Evolutionary conservation across 2,113 vertebrate genomes (phyloP), one percentile per base, ranked within the genome.

Genomic region (Callipepla californica): DNA sequence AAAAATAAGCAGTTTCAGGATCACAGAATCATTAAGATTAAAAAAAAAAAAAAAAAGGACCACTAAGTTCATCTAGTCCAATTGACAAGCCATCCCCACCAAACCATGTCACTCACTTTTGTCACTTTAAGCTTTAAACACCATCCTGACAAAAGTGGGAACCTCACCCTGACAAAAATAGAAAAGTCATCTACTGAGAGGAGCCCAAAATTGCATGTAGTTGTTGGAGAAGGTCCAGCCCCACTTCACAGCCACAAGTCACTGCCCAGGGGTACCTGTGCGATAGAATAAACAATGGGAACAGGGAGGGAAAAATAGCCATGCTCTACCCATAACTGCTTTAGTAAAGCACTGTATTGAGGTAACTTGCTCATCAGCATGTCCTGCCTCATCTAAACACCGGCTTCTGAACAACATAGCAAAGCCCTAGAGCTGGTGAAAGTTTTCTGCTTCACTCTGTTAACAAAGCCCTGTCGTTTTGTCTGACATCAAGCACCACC

Each of bases 301-400:
- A 30, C 36, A 57, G n/a, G 47, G 21, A 38, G 34, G n/a, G 47
- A 69, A 68, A 22, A 68, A 50, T 22, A 85, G 13, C 30, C 36
- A 40, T 44, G 19, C 21, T 68, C 17, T 42, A 48, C 16, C 28
- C 0, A 0, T 63, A 70, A 44, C 8, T 51, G 44, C 45, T 72
- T 72, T 51, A 75, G 42, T 36, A 80, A 82, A 77, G 11, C 25
- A 32, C 10, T 80, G 51, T 26, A 74, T 32, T 51, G 66, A 78
- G 30, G 9, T 51, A 48, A 40, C 30, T 42, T 50, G 50, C 40
- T 72, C 48, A 30, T 68, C 26, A 34, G 58, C 48, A 47, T 89
- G 40, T 38, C 28, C 12, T 8, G 8, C 13, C 2, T 2, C 25
- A 48, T 18, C 14, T 11, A 25, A 51, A 11, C 7, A 11, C 1